These are phyloP conservation scores for Apteryx owenii DNA, from an alignment of 2,113 vertebrate species.

Conservation along the genomic window DNA sequence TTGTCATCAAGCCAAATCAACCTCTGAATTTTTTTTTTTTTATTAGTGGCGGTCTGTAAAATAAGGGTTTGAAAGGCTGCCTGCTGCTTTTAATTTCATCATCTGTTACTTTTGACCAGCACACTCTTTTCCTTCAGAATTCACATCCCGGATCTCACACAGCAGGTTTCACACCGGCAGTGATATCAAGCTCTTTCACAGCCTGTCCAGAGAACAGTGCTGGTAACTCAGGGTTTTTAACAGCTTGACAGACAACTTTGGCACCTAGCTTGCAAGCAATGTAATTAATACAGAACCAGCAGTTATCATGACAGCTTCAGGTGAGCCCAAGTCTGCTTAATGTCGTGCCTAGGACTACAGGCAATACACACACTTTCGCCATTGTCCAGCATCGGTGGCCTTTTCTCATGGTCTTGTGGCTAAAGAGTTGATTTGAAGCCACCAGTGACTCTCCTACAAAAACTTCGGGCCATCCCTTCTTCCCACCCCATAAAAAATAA, in stretches of 20 bases:
- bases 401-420: not conserved
- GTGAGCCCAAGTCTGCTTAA: not conserved
- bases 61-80: not conserved
- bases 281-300: not conserved
- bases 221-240: not conserved
- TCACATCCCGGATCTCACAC: not conserved
- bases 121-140: not conserved
- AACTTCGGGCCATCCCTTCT: not conserved
- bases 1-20: not conserved
- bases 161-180: not conserved
- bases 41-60: not conserved
- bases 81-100: conserved; percentile 17
- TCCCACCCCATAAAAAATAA: not conserved
- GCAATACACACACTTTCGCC: too few species aligned
- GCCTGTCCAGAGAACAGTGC: not conserved
- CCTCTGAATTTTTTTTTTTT: not conserved
- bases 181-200: not conserved
- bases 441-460: not conserved
- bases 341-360: not conserved
- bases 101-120: not conserved
- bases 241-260: not conserved
- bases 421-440: not conserved
- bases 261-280: not conserved
- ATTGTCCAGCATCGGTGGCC: accelerated
- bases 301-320: not conserved